Base-by-base conservation (phyloP, 2,888 invertebrate genomes). In the Punctoribates punctum region DNA sequence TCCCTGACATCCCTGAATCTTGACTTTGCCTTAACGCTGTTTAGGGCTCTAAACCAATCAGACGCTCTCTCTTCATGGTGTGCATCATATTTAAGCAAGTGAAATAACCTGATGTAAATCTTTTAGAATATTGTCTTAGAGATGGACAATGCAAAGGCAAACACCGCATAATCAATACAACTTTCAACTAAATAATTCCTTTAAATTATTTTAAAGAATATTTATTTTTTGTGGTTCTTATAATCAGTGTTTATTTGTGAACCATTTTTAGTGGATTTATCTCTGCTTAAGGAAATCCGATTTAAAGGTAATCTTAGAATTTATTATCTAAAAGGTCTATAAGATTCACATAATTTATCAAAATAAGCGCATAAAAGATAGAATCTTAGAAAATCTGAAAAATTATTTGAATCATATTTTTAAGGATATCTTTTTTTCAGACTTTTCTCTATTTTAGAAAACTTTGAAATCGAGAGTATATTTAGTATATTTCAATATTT, bases 1-100 rank as follows among this genome's bases (percentile, higher is more conserved):
- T 54, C 54, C 54, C 62, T 62, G 62, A 29, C 62, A 62, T 62
- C 62, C 62, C 62, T 62, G 62, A 62, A 29, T 62, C 62, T 62
- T n/a, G 62, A 27, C 62, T 62, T 62, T 62, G 62, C 62, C 62
- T 17, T 15, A 25, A 60, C 23, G 9, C 27, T 27, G 15, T 9
- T 8, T 11, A 5, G 11, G 17, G 27, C 23, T 20, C 15, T 60
- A 20, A 20, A 5, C 60, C 60, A 60, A 60, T 60, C 60, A 60
- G 23, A 23, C 8, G 27, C 25, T 60, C 9, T 20, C 23, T 5
- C 25, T 23, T 8, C 20, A 60, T 60, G 60, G 8, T 60, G 60
- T 60, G 60, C 60, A 60, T 60, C 60, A 60, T 60, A 60, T 60
- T 60, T 60, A 60, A 60, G 23, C 60, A 23, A 54, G 60, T 60